Evolutionary conservation across 2,113 vertebrate genomes (phyloP), one percentile per base, ranked within the genome.

Genomic region (Amazona guildingii): DNA sequence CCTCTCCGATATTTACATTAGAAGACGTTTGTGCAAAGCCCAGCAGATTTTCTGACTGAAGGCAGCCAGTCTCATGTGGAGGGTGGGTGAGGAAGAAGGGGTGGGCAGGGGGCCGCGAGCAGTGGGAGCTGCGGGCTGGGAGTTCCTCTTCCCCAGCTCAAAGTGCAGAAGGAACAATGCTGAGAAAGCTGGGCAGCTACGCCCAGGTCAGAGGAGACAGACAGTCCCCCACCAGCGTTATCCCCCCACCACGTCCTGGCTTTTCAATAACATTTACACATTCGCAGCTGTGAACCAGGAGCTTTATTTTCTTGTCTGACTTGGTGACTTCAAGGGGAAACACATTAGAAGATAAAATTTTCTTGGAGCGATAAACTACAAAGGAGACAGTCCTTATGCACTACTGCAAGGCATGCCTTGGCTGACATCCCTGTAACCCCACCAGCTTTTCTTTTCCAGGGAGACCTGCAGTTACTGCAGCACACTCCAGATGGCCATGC

Each of bases 141-240:
- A 97, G 94, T 97, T 97, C 97, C 97, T 98, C 63, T 92, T 68
- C 44, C n/a, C 41, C 91, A 54, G 91, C 91, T 93, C 84, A 62
- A 55, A 48, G 91, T 61, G 82, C 17, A 49, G 51, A 74, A 93
- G 77, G 35, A 98, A 98, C 97, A 98, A 98, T 97, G 95, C 95
- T 97, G 97, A 97, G 97, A 98, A 97, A 96, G 20, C 41, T 35
- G 5, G 63, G 69, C 5, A 11, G 92, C 63, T 82, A 96, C 96
- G 9, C 97, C 97, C 97, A 94, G 97, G 97, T 97, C 96, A 94
- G 66, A 6, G 4, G 41, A 69, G 61, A 87, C 3, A 5, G 70
- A n/a, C 39, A 69, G 51, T 80, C 51, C 72, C 54, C 94, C 73
- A 67, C 61, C 2, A 2, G 21, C 11, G 0, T 25, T 28, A 51